Evolutionary conservation across 2,888 invertebrate species (phyloP).

Genomic region (Trisateles emortualis): DNA sequence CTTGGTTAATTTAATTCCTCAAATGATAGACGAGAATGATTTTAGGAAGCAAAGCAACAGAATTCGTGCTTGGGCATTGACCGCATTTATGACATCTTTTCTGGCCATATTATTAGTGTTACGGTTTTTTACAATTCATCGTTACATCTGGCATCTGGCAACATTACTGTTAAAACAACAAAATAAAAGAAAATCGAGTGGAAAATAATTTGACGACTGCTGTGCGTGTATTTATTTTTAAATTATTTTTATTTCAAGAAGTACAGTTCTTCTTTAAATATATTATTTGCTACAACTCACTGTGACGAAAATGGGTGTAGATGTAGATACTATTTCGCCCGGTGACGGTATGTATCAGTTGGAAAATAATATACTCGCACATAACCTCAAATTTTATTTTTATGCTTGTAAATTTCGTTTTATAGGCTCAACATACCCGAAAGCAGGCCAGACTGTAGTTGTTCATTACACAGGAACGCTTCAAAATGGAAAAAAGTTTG

Average conservation of each 20-base stretch:
- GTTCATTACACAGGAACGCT: constrained; percentile 99
- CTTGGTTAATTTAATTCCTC: no score
- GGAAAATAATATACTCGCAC: constrained; percentile 2
- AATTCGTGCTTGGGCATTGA: no score
- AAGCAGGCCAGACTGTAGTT: constrained; percentile 97
- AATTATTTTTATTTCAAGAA: neutral
- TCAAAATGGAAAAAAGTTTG: constrained; percentile 96
- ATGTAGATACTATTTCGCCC: constrained; percentile 75
- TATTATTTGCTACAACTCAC: neutral
- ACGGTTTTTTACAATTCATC: no score
- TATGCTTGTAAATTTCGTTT: constrained; percentile 45
- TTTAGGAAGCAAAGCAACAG: no score
- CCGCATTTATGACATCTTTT: no score
- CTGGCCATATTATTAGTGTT: no score
- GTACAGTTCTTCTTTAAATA: neutral
- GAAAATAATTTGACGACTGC: neutral
- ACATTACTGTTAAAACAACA: no score
- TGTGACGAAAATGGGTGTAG: constrained; percentile 71
- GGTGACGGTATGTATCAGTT: constrained; percentile 67
- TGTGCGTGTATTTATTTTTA: neutral
- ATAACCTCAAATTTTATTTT: constrained; percentile 44
- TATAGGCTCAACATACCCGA: constrained; percentile 95
- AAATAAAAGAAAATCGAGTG: neutral
- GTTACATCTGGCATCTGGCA: no score
- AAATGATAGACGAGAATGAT: no score